Evolutionary conservation across 1,140 invertebrate genomes (phyloP).

Genomic region (Aphaenogaster floridana): DNA sequence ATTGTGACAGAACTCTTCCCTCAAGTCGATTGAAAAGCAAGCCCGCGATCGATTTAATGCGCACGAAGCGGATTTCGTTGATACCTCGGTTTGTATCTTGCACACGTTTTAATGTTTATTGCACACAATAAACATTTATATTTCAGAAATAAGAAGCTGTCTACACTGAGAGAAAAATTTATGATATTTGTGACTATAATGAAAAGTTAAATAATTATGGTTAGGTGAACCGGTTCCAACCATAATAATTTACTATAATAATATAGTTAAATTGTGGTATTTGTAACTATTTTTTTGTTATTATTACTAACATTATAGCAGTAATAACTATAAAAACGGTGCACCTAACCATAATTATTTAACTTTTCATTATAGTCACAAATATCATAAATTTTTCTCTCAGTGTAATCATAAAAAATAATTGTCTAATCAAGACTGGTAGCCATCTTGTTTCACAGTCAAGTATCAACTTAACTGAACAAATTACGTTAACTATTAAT

Average conservation of each 20-base stretch:
- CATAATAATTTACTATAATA: too few species aligned
- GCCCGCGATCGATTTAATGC: not conserved
- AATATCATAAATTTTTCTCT: too few species aligned
- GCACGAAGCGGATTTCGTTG: constrained; percentile 6
- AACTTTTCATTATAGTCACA: too few species aligned
- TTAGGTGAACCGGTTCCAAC: too few species aligned
- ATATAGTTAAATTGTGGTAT: too few species aligned
- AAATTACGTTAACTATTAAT: constrained; percentile 1
- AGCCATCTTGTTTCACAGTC: not conserved
- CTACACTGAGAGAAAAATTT: too few species aligned
- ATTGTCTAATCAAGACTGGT: not conserved
- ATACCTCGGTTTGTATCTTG: constrained; percentile 5
- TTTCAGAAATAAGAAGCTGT: not conserved
- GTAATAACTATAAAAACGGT: too few species aligned
- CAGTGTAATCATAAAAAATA: not conserved
- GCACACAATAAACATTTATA: not conserved
- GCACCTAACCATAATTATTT: too few species aligned
- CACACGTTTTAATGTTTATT: not conserved
- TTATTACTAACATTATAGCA: too few species aligned
- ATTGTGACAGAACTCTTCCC: not conserved
- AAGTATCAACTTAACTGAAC: not conserved
- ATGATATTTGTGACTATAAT: too few species aligned
- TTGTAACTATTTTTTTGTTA: too few species aligned
- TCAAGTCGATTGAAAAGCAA: constrained; percentile 13
- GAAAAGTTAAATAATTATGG: too few species aligned